A percentile compares a stretch with the other conserved stretches of the same genome.
These are phyloP conservation scores for Standfussiana lucernea DNA, from an alignment of 2,888 invertebrate species.

Conservation along the genomic window DNA sequence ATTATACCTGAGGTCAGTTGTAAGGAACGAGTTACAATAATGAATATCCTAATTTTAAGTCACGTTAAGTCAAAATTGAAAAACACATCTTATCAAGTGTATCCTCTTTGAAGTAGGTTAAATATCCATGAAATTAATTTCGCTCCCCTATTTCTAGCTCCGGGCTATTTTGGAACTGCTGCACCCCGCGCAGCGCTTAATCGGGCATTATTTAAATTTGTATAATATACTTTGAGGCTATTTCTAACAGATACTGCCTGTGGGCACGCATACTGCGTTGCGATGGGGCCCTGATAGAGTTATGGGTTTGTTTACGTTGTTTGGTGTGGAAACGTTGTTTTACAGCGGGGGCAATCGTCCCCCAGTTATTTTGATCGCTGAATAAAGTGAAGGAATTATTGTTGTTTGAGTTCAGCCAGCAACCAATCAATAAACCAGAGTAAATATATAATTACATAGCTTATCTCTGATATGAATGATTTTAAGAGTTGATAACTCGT, in stretches of 20 bases:
- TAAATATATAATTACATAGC: background rate
- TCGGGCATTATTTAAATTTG: slow-evolving; percentile 79
- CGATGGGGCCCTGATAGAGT: slow-evolving; percentile 47
- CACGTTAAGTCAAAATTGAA: slow-evolving; percentile 45
- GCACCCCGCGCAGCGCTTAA: slow-evolving; percentile 71
- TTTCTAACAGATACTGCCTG: slow-evolving; percentile 57
- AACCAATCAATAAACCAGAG: background rate
- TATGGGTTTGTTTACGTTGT: slow-evolving; percentile 54
- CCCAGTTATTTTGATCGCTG: slow-evolving; percentile 25
- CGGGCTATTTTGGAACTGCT: slow-evolving; percentile 67
- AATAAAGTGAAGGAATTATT: slow-evolving; percentile 28
- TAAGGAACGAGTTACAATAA: background rate
- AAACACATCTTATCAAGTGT: slow-evolving; percentile 55
- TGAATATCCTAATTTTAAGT: background rate
- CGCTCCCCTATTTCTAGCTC: slow-evolving; percentile 57
- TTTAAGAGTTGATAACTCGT: background rate
- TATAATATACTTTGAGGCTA: slow-evolving; percentile 65
- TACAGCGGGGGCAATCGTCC: slow-evolving; percentile 23
- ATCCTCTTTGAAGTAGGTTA: slow-evolving; percentile 69
- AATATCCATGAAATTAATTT: slow-evolving; percentile 77
- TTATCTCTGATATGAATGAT: background rate
- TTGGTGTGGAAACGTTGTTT: slow-evolving; percentile 32
- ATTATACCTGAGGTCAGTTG: background rate
- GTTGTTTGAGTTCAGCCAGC: background rate
- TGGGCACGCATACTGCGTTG: slow-evolving; percentile 38